Conservation (phyloP, 1,140 invertebrate genomes). For the Matsumurasca onukii region DNA sequence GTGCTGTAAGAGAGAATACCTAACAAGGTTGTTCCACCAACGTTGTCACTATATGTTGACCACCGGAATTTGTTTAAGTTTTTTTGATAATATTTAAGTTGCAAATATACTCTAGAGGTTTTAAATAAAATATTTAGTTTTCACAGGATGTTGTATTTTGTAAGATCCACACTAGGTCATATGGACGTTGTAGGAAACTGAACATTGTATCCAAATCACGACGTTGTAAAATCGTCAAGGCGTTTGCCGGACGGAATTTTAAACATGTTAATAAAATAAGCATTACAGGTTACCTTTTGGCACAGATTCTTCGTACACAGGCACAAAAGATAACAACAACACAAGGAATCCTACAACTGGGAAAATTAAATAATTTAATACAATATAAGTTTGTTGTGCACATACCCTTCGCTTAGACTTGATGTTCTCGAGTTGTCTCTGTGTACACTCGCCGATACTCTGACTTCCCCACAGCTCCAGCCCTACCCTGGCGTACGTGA, state of each 20-base stretch:
- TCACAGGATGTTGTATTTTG: neutral
- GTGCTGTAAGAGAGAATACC: too few species aligned
- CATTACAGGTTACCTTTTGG: neutral
- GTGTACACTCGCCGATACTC: conserved; percentile 92
- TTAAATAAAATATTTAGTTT: neutral
- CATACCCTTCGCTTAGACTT: conserved; percentile 90
- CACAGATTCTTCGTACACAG: conserved; percentile 82
- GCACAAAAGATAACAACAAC: too few species aligned
- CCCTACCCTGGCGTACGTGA: conserved; percentile 88
- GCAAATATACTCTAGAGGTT: neutral
- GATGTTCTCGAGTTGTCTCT: conserved; percentile 86
- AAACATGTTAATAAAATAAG: neutral
- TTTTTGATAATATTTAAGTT: too few species aligned
- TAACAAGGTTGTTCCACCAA: too few species aligned
- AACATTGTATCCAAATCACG: neutral
- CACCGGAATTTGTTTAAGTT: too few species aligned
- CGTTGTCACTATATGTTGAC: too few species aligned
- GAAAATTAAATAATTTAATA: too few species aligned
- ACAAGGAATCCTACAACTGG: too few species aligned
- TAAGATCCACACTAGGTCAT: neutral
- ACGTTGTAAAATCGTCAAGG: too few species aligned
- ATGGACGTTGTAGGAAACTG: neutral
- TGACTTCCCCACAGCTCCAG: conserved; percentile 93
- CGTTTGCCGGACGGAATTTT: too few species aligned
- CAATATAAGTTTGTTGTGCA: too few species aligned